Conservation (phyloP, 2,888 invertebrate species). For the Tenthredo scrophulariae region DNA sequence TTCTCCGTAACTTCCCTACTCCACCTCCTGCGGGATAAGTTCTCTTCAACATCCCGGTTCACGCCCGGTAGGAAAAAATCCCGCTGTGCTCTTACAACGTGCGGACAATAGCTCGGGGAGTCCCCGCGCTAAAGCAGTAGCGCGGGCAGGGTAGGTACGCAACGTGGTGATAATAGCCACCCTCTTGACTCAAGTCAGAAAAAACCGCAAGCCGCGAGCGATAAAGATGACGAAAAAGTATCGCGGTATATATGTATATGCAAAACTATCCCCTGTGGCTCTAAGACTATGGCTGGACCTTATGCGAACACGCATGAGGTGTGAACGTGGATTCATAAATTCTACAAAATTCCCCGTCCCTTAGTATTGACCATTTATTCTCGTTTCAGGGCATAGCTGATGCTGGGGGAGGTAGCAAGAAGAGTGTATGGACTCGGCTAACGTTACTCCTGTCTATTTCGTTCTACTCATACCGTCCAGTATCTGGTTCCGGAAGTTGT, state of each 20-base stretch:
- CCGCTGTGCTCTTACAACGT: not conserved
- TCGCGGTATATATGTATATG: not conserved
- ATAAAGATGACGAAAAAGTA: conserved; percentile 33
- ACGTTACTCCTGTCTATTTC: not conserved
- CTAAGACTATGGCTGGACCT: not conserved
- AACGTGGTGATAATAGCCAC: conserved; percentile 14
- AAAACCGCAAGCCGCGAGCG: conserved; percentile 10
- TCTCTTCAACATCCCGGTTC: conserved; percentile 38
- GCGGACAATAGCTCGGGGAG: conserved; percentile 28
- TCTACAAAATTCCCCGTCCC: not conserved
- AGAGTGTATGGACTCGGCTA: not conserved
- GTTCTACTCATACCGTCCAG: not conserved
- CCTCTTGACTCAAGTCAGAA: not conserved
- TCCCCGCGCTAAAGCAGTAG: not conserved
- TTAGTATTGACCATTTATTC: not conserved
- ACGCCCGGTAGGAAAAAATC: conserved; percentile 20
- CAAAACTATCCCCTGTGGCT: conserved; percentile 22
- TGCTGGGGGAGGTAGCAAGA: conserved; percentile 66
- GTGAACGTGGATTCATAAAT: conserved; percentile 8
- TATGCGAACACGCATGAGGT: not conserved
- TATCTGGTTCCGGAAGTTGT: conserved; percentile 79
- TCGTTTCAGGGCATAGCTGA: conserved; percentile 71
- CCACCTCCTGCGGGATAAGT: not conserved
- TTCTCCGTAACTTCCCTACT: not conserved
- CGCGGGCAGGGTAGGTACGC: not conserved